Base-by-base conservation (phyloP, 2,113 vertebrate genomes). In the Planiliza haematocheilus region DNA sequence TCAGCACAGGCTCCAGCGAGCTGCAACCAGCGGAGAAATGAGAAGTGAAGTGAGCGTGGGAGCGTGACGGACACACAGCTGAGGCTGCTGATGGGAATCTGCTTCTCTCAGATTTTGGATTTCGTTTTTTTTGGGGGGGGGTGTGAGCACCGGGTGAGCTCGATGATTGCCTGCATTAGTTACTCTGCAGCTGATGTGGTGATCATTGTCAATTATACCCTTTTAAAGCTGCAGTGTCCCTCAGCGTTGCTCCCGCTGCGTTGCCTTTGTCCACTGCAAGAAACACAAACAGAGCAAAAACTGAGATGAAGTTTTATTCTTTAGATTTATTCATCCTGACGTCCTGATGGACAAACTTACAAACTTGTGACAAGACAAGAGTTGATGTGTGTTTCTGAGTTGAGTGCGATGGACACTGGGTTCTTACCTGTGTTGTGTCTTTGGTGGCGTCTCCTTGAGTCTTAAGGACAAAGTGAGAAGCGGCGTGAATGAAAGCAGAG, bases 1-100 rank as follows among this genome's bases (percentile, higher is more conserved):
- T 84, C 64, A 83, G 92, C 86, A 67, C 61, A 77, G 85, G 88
- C 89, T 90, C 87, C 61, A 78, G 84, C 70, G 39, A 46, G 67
- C 93, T 94, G 92, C 83, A 84, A 81, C 49, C 85, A 49, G 50
- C 76, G 77, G 85, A 78, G 73, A 82, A 70, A 90, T 73, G 84
- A 83, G 86, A 84, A 87, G 49, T 61, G 84, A 77, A 82, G 84
- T 70, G 89, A 90, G 91, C 87, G 68, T 69, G 87, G 77, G 85
- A 92, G 91, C 90, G 92, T 93, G 92, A 93, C 93, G 84, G 90
- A 84, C 81, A 52, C 89, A 90, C 92, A 92, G 92, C 90, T 92
- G 90, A 86, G 84, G 68, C 84, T 70, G 59, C 77, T 71, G 81
- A 77, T 55, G 79, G 87, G 64, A 66, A 57, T 52, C 69, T 59